Base-by-base conservation (phyloP, 2,113 vertebrate species). In the Sclerurus mexicanus region DNA sequence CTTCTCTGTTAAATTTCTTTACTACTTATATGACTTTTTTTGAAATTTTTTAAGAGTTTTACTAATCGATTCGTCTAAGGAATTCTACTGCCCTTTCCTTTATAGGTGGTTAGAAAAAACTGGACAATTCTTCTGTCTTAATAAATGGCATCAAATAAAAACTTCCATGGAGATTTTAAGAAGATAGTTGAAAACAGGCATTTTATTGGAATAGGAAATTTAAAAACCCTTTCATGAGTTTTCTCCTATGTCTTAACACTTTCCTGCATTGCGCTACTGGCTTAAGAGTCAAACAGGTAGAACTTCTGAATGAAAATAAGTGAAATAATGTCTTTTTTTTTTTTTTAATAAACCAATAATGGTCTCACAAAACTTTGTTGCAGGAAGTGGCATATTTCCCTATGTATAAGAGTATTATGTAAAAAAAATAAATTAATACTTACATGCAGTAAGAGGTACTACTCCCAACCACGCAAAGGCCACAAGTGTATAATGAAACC, bases 401-500 rank as follows among this genome's bases (percentile, higher is more conserved):
- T 80, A 14, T 13, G 3, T 24, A 6, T 33, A 75, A 40, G 11
- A 81, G 6, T 42, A 37, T 21, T 37, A 81, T 6, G 18, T 49
- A 89, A 30, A 87, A 89, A 64, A 52, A 56, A n/a, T n/a, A n/a
- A 74, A 47, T 12, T 7, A 50, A 86, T 97, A 99, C 99, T 99
- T 97, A 99, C 99, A 99, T 98, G 99, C 99, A 97, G 99, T 99
- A 95, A 99, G 99, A 97, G 99, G 99, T 97, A 99, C 99, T 96
- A 99, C 99, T 94, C 99, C 99, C 89, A 99, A 98, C 99, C 99
- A 99, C 5, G 99, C 99, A 79, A 99, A 99, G 98, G 99, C 99
- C 98, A 99, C 99, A 98, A 99, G 98, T 86, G 99, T 99, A 85
- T 99, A 99, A 98, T 99, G 99, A 97, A 99, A 99, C 99, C 99